Evolutionary conservation across 1,140 invertebrate species (phyloP).

Genomic region (Drosophila lacteicornis): DNA sequence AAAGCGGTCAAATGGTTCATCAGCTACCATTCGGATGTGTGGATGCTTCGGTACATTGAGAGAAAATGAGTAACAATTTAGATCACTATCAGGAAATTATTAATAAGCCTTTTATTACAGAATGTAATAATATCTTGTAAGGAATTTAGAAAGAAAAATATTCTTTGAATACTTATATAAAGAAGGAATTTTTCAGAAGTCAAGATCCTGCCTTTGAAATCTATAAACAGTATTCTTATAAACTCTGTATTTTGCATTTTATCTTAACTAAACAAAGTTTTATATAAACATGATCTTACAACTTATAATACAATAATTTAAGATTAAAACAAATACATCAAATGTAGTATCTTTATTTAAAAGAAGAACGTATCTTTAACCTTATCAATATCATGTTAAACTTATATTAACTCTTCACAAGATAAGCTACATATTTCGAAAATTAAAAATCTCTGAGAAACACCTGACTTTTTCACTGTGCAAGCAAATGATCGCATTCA

Average conservation of each 20-base stretch:
- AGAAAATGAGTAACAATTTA: not conserved
- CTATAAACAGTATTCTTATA: too few species aligned
- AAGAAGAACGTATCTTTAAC: not conserved
- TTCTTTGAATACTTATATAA: not conserved
- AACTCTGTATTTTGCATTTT: not conserved
- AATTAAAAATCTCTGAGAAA: not conserved
- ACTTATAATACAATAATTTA: too few species aligned
- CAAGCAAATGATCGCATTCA: constrained; percentile 31
- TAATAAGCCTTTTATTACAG: not conserved
- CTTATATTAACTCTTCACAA: not conserved
- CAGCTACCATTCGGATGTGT: constrained; percentile 9
- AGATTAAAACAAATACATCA: not conserved
- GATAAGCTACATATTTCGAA: constrained; percentile 2
- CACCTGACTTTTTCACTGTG: constrained; percentile 9
- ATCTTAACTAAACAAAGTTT: not conserved
- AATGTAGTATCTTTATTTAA: not conserved
- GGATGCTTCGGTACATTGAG: not conserved
- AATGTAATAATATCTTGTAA: not conserved
- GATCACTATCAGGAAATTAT: rapidly evolving
- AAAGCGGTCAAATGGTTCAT: constrained; percentile 29
- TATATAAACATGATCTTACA: not conserved
- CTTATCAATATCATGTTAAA: constrained; percentile 3
- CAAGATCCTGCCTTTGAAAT: too few species aligned
- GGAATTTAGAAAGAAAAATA: not conserved
- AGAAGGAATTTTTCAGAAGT: not conserved